A percentile compares a stretch with the other conserved stretches of the same genome.
Evolutionary conservation across 1,140 invertebrate species (phyloP).

Genomic region (Sarcophaga peregrina): DNA sequence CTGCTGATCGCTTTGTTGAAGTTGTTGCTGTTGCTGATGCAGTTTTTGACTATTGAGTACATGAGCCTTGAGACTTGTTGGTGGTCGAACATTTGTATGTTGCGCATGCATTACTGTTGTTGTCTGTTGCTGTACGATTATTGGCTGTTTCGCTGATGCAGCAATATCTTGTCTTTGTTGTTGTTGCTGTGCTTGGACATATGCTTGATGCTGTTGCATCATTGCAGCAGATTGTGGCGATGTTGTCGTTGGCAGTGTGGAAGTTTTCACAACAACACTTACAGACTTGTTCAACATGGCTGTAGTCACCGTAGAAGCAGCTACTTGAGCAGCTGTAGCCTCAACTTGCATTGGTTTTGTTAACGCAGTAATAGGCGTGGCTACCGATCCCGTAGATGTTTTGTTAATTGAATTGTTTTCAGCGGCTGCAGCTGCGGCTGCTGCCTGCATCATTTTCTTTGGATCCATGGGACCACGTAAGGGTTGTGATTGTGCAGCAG

Average conservation of each 20-base stretch:
- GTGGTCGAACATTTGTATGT: slow-evolving; percentile 55
- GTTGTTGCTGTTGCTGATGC: slow-evolving; percentile 51
- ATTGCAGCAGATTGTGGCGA: not conserved
- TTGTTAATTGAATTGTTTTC: slow-evolving; percentile 45
- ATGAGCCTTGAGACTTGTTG: slow-evolving; percentile 58
- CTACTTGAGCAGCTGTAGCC: slow-evolving; percentile 39
- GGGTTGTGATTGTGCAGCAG: slow-evolving; percentile 34
- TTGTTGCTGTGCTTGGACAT: not conserved
- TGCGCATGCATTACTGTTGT: slow-evolving; percentile 58
- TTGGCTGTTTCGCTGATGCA: slow-evolving; percentile 52
- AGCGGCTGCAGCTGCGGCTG: slow-evolving; percentile 51
- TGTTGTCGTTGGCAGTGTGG: slow-evolving; percentile 40
- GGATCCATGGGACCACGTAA: slow-evolving; percentile 40
- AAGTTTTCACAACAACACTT: slow-evolving; percentile 59
- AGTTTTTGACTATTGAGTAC: slow-evolving; percentile 63
- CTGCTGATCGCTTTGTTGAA: slow-evolving; percentile 41
- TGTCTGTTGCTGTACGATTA: slow-evolving; percentile 57
- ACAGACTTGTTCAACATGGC: slow-evolving; percentile 56
- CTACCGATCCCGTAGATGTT: not conserved
- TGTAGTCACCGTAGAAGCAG: slow-evolving; percentile 23
- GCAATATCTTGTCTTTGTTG: slow-evolving; percentile 7
- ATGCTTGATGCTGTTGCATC: not conserved
- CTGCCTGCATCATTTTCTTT: slow-evolving; percentile 49
- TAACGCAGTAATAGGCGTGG: slow-evolving; percentile 53
- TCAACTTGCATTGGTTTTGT: slow-evolving; percentile 55